Evolutionary conservation across 1,140 invertebrate genomes (phyloP).

Genomic region (Geopemphigus sp.): DNA sequence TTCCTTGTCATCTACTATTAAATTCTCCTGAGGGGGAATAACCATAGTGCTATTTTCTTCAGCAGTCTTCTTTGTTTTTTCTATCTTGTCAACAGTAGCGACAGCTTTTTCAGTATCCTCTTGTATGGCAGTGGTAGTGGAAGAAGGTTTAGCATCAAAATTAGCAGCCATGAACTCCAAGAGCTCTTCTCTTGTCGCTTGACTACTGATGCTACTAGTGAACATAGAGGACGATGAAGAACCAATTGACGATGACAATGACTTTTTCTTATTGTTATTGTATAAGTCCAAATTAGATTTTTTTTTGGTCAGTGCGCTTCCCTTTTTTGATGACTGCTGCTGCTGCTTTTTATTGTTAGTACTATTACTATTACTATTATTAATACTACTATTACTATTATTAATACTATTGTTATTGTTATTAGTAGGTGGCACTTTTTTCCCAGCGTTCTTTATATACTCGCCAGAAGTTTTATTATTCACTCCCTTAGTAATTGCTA

Average conservation of each 20-base stretch:
- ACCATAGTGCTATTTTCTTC: neutral
- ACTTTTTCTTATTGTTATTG: slow-evolving; percentile 35
- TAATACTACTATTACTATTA: too few species aligned
- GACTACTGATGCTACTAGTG: slow-evolving; percentile 8
- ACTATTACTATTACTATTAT: too few species aligned
- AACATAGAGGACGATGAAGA: neutral
- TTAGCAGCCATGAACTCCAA: slow-evolving; percentile 13
- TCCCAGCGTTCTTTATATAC: neutral
- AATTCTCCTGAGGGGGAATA: neutral
- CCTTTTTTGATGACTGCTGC: neutral
- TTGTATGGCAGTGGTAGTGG: neutral
- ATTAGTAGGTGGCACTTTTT: slow-evolving; percentile 2
- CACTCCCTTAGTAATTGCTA: slow-evolving; percentile 17
- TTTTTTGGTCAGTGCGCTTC: neutral
- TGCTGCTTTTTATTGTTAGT: neutral
- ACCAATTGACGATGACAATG: neutral
- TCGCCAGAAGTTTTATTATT: neutral
- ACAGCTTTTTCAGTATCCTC: neutral
- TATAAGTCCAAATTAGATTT: slow-evolving; percentile 32
- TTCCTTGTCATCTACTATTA: too few species aligned
- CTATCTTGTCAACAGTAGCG: too few species aligned
- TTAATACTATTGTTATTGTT: neutral
- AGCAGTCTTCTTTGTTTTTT: too few species aligned
- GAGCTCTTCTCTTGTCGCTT: slow-evolving; percentile 30
- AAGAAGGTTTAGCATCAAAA: neutral